Evolutionary conservation across 2,797 vertebrate genomes (phyloP).

Genomic region (Pangasius larnaudii): DNA sequence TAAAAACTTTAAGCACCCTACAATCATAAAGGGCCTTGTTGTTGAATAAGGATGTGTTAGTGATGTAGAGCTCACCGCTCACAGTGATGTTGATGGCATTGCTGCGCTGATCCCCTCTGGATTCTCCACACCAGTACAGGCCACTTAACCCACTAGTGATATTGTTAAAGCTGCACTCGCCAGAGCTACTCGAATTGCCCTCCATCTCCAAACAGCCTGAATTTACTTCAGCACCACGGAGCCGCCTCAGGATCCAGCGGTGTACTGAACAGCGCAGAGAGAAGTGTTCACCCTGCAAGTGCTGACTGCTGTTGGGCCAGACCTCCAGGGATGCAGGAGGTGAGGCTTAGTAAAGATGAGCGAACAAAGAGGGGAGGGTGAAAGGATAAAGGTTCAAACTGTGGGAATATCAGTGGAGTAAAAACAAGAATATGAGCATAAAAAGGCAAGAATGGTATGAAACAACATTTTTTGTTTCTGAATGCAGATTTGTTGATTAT

Average conservation of each 20-base stretch:
- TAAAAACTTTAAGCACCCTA: not conserved
- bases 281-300: conserved; percentile 60
- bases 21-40: not conserved
- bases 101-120: conserved; percentile 54
- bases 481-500: not conserved
- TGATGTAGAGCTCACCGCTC: conserved; percentile 66
- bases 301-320: conserved; percentile 63
- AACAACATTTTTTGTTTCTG: not conserved
- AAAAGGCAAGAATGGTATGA: not conserved
- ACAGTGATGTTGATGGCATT: conserved; percentile 66
- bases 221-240: not conserved
- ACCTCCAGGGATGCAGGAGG: conserved; percentile 58
- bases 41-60: conserved; percentile 1
- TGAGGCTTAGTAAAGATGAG: conserved; percentile 51
- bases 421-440: not conserved
- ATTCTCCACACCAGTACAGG: conserved; percentile 71
- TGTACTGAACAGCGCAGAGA: conserved; percentile 61
- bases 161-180: conserved; percentile 52
- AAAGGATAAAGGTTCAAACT: not conserved
- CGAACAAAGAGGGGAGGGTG: not conserved
- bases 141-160: conserved; percentile 51
- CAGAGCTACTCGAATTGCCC: not conserved
- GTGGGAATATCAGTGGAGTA: not conserved
- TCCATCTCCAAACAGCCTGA: conserved; percentile 58
- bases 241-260: conserved; percentile 62